Evolutionary conservation across 2,113 vertebrate species (phyloP).

Genomic region (Perognathus longimembris): DNA sequence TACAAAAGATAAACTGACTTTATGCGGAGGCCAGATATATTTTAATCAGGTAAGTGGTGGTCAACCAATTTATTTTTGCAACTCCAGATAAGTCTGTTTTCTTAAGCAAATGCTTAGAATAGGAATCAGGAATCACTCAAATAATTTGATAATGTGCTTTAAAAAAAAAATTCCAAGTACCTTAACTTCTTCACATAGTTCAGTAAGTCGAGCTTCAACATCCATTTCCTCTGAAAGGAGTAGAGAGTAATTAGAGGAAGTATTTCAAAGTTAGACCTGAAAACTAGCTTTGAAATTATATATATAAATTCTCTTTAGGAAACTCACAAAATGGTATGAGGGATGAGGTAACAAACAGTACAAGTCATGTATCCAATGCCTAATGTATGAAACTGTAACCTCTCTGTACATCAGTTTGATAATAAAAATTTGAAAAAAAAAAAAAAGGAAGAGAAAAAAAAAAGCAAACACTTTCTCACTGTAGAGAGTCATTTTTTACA

Average conservation of each 20-base stretch:
- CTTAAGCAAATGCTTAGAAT: conserved; percentile 53
- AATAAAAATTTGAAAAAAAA: too few species aligned
- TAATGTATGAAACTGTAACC: too few species aligned
- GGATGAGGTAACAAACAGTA: too few species aligned
- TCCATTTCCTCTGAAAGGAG: conserved; percentile 94
- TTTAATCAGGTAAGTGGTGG: conserved; percentile 37
- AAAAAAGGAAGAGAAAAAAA: too few species aligned
- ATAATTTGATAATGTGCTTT: conserved; percentile 66
- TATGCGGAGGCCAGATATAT: conserved; percentile 3
- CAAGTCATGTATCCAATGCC: too few species aligned
- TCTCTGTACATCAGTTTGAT: too few species aligned
- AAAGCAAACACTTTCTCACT: too few species aligned
- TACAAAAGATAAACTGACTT: conserved; percentile 56
- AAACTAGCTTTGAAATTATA: conserved; percentile 69
- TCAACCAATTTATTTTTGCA: conserved; percentile 44
- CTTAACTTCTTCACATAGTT: conserved; percentile 97
- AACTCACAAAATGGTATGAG: conserved; percentile 7
- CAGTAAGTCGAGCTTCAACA: conserved; percentile 93
- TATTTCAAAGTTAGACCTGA: conserved; percentile 60
- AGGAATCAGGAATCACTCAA: conserved; percentile 69
- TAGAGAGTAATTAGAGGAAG: conserved; percentile 77
- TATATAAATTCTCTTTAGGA: conserved; percentile 61
- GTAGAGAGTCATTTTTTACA: too few species aligned
- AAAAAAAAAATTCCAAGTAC: conserved; percentile 87
- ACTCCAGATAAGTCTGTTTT: conserved; percentile 52